Percentiles rank a stretch among this genome's conserved stretches.
These are phyloP conservation scores for Thymelicus acteon DNA, from an alignment of 2,888 invertebrate genomes.

Conservation along the genomic window DNA sequence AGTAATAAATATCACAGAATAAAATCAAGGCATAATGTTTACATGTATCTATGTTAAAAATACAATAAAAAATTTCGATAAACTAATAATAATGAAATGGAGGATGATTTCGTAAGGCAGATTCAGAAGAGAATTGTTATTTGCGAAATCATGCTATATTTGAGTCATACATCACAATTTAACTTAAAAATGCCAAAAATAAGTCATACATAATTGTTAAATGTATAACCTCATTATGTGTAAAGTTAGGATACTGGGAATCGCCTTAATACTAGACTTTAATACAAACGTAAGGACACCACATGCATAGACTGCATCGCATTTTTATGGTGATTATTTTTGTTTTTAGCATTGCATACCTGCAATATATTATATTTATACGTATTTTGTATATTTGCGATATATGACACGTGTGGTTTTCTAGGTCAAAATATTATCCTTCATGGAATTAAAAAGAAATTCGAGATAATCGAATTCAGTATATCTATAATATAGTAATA, in stretches of 20 bases:
- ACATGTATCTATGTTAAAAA: slow-evolving; percentile 40
- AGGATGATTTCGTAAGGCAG: slow-evolving; percentile 42
- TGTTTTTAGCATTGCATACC: slow-evolving; percentile 54
- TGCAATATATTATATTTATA: slow-evolving; percentile 55
- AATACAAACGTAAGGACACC: slow-evolving; percentile 68
- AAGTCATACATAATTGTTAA: slow-evolving; percentile 64
- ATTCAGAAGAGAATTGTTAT: slow-evolving; percentile 41
- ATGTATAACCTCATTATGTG: slow-evolving; percentile 73
- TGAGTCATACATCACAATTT: slow-evolving; percentile 61
- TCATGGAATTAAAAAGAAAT: slow-evolving; percentile 26
- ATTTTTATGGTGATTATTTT: slow-evolving; percentile 73
- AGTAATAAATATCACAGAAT: slow-evolving; percentile 58
- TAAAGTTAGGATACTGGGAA: slow-evolving; percentile 68
- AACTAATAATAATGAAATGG: slow-evolving; percentile 42
- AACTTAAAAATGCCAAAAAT: slow-evolving; percentile 71
- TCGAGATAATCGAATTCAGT: slow-evolving; percentile 18
- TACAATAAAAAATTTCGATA: slow-evolving; percentile 33
- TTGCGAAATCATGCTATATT: slow-evolving; percentile 43
- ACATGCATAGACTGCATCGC: slow-evolving; percentile 78
- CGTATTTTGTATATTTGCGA: slow-evolving; percentile 49
- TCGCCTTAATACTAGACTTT: slow-evolving; percentile 74
- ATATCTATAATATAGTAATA: not conserved
- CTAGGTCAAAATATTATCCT: slow-evolving; percentile 20
- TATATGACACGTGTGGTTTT: slow-evolving; percentile 47
- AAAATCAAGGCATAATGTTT: slow-evolving; percentile 74